A percentile compares a stretch with the other conserved stretches of the same genome.
These are phyloP conservation scores for Lasiurus borealis DNA, from an alignment of 2,113 vertebrate species.

Conservation along the genomic window DNA sequence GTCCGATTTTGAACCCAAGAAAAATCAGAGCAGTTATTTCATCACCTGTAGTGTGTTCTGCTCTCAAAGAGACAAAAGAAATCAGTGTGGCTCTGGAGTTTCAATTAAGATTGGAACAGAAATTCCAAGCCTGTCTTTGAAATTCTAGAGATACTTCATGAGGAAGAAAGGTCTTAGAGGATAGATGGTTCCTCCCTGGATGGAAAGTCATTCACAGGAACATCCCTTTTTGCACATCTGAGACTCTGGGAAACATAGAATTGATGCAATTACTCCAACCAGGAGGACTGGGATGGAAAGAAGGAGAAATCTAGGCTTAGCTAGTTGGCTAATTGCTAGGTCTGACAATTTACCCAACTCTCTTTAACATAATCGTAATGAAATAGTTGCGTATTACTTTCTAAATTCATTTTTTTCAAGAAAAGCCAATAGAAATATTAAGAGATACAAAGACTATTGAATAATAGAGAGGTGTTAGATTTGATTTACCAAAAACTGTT, in stretches of 20 bases:
- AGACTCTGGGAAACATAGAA: constrained; percentile 59
- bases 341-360: background rate
- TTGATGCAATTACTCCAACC: constrained; percentile 70
- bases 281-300: background rate
- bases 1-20: constrained; percentile 68
- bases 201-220: constrained; percentile 74
- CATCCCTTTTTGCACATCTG: constrained; percentile 66
- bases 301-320: background rate
- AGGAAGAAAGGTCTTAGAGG: constrained; percentile 76
- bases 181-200: constrained; percentile 74
- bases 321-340: constrained; percentile 46
- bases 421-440: background rate
- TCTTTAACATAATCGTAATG: too few relatives aligned
- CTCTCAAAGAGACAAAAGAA: constrained; percentile 74
- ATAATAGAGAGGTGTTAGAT: background rate
- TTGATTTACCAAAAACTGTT: constrained; percentile 24
- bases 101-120: constrained; percentile 46
- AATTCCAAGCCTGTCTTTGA: constrained; percentile 77
- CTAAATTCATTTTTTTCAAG: constrained; percentile 22
- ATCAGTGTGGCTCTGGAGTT: constrained; percentile 22
- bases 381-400: constrained; percentile 24
- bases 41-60: constrained; percentile 57
- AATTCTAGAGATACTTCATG: constrained; percentile 77
- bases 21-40: constrained; percentile 68
- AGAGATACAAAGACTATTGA: background rate